A percentile compares a stretch with the other conserved stretches of the same genome.
Evolutionary conservation across 2,888 invertebrate species (phyloP).

Genomic region (Harpalus rufipes): DNA sequence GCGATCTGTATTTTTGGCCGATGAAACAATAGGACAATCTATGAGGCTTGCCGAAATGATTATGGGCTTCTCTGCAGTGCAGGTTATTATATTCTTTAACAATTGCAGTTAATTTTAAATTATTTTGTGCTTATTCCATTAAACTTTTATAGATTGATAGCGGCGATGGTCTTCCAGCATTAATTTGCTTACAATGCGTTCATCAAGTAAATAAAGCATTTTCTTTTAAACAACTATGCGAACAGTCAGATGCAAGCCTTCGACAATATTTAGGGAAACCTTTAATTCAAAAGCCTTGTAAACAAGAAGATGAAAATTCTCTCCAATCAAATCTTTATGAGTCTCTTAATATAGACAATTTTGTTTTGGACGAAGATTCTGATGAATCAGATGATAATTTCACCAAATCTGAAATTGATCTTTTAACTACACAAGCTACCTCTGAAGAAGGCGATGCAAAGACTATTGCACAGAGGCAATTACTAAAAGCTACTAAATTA

Average conservation of each 20-base stretch:
- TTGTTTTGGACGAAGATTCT: conserved; percentile 75
- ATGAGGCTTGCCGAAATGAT: conserved; percentile 77
- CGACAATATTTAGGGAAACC: conserved; percentile 76
- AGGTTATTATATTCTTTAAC: conserved; percentile 73
- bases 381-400: conserved; percentile 74
- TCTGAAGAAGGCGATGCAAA: conserved; percentile 75
- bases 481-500: conserved; percentile 75
- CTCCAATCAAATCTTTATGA: conserved; percentile 64
- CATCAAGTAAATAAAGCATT: conserved; percentile 77
- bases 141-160: conserved; percentile 75
- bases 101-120: background rate
- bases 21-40: conserved; percentile 75
- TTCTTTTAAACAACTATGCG: conserved; percentile 78
- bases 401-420: conserved; percentile 73
- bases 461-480: conserved; percentile 76
- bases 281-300: conserved; percentile 71
- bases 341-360: conserved; percentile 71
- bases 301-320: conserved; percentile 72
- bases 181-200: conserved; percentile 77
- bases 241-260: conserved; percentile 77
- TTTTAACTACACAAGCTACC: conserved; percentile 69
- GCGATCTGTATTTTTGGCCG: conserved; percentile 77
- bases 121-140: conserved; percentile 33
- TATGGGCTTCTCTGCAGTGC: conserved; percentile 76
- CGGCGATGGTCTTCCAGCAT: conserved; percentile 77